Evolutionary conservation across 1,140 invertebrate species (phyloP).

Genomic region (Heliconius eleuchia): DNA sequence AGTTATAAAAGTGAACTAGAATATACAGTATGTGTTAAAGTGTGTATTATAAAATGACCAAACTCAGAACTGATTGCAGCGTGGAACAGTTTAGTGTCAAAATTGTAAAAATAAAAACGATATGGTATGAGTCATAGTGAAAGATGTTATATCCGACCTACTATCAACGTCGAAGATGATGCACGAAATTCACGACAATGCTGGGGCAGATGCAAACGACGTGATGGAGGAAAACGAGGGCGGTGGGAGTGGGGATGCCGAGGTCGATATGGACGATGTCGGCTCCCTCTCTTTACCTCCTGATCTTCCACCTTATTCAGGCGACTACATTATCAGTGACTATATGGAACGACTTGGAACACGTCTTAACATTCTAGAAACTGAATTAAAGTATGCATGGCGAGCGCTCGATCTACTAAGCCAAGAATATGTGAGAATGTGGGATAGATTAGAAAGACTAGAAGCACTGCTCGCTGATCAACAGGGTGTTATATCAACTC

Average conservation of each 20-base stretch:
- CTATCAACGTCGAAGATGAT: slow-evolving; percentile 75
- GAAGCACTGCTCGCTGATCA: slow-evolving; percentile 94
- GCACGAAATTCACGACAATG: slow-evolving; percentile 79
- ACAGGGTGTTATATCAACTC: slow-evolving; percentile 93
- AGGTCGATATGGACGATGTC: slow-evolving; percentile 79
- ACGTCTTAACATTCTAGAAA: slow-evolving; percentile 92
- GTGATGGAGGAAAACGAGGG: slow-evolving; percentile 79
- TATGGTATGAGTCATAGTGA: slow-evolving; percentile 80
- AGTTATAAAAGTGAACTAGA: slow-evolving; percentile 55
- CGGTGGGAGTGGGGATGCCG: slow-evolving; percentile 77
- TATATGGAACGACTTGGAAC: slow-evolving; percentile 95
- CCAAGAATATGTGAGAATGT: slow-evolving; percentile 96
- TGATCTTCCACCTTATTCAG: slow-evolving; percentile 74
- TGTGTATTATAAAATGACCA: slow-evolving; percentile 62
- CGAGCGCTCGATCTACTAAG: slow-evolving; percentile 93
- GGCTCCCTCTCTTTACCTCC: slow-evolving; percentile 72
- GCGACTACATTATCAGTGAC: slow-evolving; percentile 89
- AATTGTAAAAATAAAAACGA: slow-evolving; percentile 75
- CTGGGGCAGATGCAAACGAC: slow-evolving; percentile 71
- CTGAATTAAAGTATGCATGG: slow-evolving; percentile 95
- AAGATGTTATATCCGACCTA: slow-evolving; percentile 72
- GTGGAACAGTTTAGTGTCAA: slow-evolving; percentile 64
- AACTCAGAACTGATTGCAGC: slow-evolving; percentile 54
- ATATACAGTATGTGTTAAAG: slow-evolving; percentile 64
- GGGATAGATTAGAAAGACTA: slow-evolving; percentile 95